These are phyloP conservation scores for Mallateleia sp. DNA, from an alignment of 2,888 invertebrate genomes.

Conservation along the genomic window DNA sequence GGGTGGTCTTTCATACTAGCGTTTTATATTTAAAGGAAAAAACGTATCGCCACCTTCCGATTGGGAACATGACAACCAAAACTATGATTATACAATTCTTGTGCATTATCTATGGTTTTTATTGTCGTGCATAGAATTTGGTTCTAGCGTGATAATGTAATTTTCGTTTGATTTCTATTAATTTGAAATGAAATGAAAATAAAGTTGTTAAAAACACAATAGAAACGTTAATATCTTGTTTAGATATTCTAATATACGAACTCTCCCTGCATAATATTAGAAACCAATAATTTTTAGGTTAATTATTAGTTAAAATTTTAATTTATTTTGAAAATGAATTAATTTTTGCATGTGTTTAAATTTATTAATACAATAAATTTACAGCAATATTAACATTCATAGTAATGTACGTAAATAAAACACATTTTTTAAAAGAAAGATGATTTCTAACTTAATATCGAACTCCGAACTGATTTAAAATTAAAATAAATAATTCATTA, in stretches of 20 bases:
- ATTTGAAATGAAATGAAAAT: background rate
- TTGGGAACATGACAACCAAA: constrained; percentile 31
- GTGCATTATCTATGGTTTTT: background rate
- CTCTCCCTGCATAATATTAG: too few relatives aligned
- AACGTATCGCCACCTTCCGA: constrained; percentile 47
- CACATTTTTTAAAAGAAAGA: too few relatives aligned
- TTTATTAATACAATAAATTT: too few relatives aligned
- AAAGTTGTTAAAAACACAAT: background rate
- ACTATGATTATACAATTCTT: constrained; percentile 49
- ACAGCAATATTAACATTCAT: too few relatives aligned
- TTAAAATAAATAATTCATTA: too few relatives aligned
- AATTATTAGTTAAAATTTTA: too few relatives aligned
- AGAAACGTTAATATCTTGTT: background rate
- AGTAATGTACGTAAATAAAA: too few relatives aligned
- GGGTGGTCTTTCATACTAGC: constrained; percentile 82
- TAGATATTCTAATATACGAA: background rate
- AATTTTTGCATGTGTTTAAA: too few relatives aligned
- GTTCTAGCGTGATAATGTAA: background rate
- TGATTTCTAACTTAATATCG: too few relatives aligned
- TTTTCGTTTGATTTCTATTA: background rate
- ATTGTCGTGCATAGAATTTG: background rate
- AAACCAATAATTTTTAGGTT: too few relatives aligned
- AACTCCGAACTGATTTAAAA: too few relatives aligned
- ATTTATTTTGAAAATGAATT: too few relatives aligned
- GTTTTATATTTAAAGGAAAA: constrained; percentile 45